Conservation (phyloP, 2,113 vertebrate species). For the Dromiciops gliroides region DNA sequence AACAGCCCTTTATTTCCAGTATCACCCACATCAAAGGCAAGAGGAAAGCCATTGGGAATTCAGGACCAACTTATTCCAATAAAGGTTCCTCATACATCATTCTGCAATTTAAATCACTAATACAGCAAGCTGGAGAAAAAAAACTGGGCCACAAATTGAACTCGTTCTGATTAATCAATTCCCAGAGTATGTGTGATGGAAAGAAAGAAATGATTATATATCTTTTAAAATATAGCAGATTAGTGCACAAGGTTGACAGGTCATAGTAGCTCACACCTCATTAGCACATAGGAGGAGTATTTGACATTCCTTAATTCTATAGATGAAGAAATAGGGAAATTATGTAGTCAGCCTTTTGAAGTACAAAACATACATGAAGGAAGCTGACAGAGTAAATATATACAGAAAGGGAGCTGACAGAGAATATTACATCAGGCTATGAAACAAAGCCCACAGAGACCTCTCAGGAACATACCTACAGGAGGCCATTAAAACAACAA, state of each 20-base stretch:
- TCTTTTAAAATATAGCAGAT: not conserved
- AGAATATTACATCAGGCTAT: not conserved
- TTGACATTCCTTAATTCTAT: slow-evolving; percentile 40
- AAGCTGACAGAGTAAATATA: slow-evolving; percentile 46
- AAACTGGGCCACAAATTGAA: not conserved
- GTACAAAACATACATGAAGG: slow-evolving; percentile 15
- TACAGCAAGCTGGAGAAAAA: not conserved
- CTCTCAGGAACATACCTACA: slow-evolving; percentile 39
- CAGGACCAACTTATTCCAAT: slow-evolving; percentile 7
- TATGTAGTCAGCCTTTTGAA: slow-evolving; percentile 26
- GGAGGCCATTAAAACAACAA: slow-evolving; percentile 50
- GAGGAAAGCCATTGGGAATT: slow-evolving; percentile 31
- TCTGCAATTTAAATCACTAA: slow-evolving; percentile 15
- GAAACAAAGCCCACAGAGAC: slow-evolving; percentile 37
- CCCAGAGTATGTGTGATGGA: not conserved
- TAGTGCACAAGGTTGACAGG: slow-evolving; percentile 27
- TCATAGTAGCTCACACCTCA: slow-evolving; percentile 16
- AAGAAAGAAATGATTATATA: not conserved
- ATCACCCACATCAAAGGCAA: slow-evolving; percentile 22
- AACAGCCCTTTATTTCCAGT: slow-evolving; percentile 8
- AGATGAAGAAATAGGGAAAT: slow-evolving; percentile 60
- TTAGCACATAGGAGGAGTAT: slow-evolving; percentile 2
- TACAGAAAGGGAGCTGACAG: slow-evolving; percentile 24
- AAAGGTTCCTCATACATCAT: not conserved
- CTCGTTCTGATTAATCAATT: slow-evolving; percentile 11